These are phyloP conservation scores for Stylophora pistillata DNA, from an alignment of 64 coral and sea anemone species.

Conservation along the genomic window DNA sequence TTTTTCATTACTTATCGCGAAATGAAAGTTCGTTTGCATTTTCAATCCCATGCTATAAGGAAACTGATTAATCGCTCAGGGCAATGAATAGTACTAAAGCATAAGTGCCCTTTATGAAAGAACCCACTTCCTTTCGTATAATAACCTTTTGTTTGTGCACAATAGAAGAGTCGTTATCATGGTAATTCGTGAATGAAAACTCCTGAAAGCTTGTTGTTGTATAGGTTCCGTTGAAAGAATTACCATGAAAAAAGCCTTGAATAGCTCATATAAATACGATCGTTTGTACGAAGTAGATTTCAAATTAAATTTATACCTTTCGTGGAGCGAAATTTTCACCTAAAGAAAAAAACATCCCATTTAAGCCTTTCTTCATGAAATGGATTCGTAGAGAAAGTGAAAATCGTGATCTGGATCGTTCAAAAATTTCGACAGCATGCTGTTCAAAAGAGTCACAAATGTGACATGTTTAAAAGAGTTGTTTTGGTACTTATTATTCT, in stretches of 20 bases:
- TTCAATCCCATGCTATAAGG: slow-evolving; percentile 85
- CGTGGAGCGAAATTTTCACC: slow-evolving; percentile 28
- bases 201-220: slow-evolving; percentile 80
- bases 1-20: slow-evolving; percentile 70
- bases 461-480: slow-evolving; percentile 60
- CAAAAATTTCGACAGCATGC: slow-evolving; percentile 40
- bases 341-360: background rate
- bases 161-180: slow-evolving; percentile 89
- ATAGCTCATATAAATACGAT: slow-evolving; percentile 78
- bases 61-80: slow-evolving; percentile 87
- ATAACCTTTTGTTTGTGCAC: slow-evolving; percentile 98
- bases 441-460: slow-evolving; percentile 52
- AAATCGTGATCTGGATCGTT: background rate
- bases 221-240: slow-evolving; percentile 82
- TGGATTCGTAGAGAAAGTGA: background rate
- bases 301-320: slow-evolving; percentile 89
- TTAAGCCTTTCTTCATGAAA: slow-evolving; percentile 1
- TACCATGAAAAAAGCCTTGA: slow-evolving; percentile 75
- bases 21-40: slow-evolving; percentile 81
- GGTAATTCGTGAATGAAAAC: slow-evolving; percentile 83
- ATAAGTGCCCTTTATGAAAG: slow-evolving; percentile 98
- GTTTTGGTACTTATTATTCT: slow-evolving; percentile 77
- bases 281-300: slow-evolving; percentile 76
- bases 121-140: slow-evolving; percentile 82
- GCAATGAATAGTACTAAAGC: slow-evolving; percentile 72